A percentile compares a stretch with the other conserved stretches of the same genome.
These are phyloP conservation scores for Pantala flavescens DNA, from an alignment of 1,140 invertebrate genomes.

Conservation along the genomic window DNA sequence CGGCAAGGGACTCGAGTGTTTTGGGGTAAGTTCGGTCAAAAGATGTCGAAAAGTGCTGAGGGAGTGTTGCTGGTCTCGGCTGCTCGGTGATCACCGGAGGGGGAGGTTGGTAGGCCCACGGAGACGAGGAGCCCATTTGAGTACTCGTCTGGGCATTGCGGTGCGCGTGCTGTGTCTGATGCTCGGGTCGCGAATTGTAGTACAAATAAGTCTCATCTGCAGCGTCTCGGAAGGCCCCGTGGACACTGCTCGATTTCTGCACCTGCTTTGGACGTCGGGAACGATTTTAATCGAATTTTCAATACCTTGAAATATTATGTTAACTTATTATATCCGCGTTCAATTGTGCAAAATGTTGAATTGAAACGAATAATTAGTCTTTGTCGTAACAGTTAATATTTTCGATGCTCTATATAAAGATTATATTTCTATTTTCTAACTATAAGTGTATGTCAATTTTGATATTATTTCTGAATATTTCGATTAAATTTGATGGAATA, in stretches of 20 bases:
- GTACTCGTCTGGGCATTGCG: slow-evolving; percentile 17
- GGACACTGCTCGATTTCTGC: slow-evolving; percentile 24
- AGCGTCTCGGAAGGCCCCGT: not conserved
- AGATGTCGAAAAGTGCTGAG: slow-evolving; percentile 61
- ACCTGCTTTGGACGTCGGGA: not conserved
- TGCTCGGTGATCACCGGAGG: slow-evolving; percentile 79
- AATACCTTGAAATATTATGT: too few species aligned
- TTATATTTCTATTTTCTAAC: too few species aligned
- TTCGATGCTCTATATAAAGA: too few species aligned
- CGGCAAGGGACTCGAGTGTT: slow-evolving; percentile 77
- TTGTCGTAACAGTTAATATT: too few species aligned
- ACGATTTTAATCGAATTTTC: too few species aligned
- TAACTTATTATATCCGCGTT: too few species aligned
- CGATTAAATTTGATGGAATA: too few species aligned
- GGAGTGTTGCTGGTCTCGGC: slow-evolving; percentile 54
- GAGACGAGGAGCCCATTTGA: slow-evolving; percentile 22
- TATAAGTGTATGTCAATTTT: too few species aligned
- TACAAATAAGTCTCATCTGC: slow-evolving; percentile 59
- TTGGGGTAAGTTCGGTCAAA: slow-evolving; percentile 77
- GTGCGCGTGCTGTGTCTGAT: slow-evolving; percentile 16
- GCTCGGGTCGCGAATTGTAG: slow-evolving; percentile 55
- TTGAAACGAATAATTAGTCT: too few species aligned
- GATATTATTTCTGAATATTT: too few species aligned
- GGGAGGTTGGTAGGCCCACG: slow-evolving; percentile 55
- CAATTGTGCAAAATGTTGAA: too few species aligned